phyloP scores from a whole-genome alignment of 2,113 vertebrate genomes.

The Epinephelus fuscoguttatus region DNA sequence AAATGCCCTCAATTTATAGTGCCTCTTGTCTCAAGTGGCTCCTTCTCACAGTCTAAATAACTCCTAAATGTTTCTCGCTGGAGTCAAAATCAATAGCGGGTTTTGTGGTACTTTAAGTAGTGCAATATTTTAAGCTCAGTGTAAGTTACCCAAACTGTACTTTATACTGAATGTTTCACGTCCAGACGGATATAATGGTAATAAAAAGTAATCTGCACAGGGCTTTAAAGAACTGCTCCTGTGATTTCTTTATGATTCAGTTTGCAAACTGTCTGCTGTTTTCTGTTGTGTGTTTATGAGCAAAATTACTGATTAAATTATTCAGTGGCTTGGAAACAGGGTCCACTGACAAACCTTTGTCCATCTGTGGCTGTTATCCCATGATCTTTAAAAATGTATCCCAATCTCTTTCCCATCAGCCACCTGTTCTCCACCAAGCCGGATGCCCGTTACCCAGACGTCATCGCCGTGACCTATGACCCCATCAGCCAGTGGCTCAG shows the following conservation, averaged over 20 bases:
- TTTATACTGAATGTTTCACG: not conserved
- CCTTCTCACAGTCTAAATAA: not conserved
- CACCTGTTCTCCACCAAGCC: constrained; percentile 85
- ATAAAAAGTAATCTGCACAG: not conserved
- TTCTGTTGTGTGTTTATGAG: no score
- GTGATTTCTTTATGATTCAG: not conserved
- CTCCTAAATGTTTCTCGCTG: not conserved
- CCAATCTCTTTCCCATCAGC: constrained; percentile 74
- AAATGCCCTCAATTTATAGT: constrained; percentile 38
- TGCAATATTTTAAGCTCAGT: not conserved
- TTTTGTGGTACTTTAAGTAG: not conserved
- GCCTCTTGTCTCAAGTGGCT: constrained; percentile 51
- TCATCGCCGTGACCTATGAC: constrained; percentile 93
- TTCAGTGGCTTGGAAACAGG: not conserved
- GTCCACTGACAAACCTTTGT: no score
- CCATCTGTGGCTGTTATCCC: not conserved
- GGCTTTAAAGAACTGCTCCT: not conserved
- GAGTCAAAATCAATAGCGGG: not conserved
- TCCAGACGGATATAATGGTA: not conserved
- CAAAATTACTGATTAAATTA: not conserved
- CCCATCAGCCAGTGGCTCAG: constrained; percentile 92
- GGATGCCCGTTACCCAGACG: constrained; percentile 90
- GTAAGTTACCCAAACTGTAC: not conserved
- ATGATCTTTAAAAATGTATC: not conserved
- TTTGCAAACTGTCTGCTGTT: no score